Evolutionary conservation across 2,797 vertebrate species (phyloP).

Genomic region (Muscicapa comitata): DNA sequence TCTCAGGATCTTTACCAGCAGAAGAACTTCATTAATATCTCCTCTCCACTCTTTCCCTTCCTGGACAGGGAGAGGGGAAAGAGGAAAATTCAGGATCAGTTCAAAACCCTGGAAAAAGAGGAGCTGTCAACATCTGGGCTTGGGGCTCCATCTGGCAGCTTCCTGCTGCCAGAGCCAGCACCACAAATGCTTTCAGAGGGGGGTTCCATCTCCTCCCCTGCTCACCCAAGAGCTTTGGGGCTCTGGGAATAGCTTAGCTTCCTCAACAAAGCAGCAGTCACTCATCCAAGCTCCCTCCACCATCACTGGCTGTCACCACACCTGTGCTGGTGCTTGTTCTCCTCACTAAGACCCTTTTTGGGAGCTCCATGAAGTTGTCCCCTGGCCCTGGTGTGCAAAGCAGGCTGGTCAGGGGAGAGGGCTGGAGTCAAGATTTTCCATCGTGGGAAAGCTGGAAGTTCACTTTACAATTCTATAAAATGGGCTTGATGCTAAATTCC

Average conservation of each 20-base stretch:
- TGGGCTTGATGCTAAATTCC: background rate
- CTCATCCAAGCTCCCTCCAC: background rate
- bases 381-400: background rate
- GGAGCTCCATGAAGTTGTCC: background rate
- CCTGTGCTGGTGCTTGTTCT: background rate
- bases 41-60: background rate
- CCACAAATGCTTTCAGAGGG: background rate
- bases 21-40: background rate
- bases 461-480: background rate
- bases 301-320: background rate
- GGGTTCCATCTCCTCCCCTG: background rate
- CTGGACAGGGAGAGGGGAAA: rapidly evolving
- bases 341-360: background rate
- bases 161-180: background rate
- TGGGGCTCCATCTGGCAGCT: background rate
- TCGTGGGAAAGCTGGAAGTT: background rate
- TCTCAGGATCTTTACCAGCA: background rate
- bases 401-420: background rate
- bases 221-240: background rate
- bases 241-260: background rate
- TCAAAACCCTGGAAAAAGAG: background rate
- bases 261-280: background rate
- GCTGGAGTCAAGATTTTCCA: background rate
- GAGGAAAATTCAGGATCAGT: background rate
- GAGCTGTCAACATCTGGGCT: background rate